Percentiles rank a stretch among this genome's conserved stretches.
phyloP scores from a whole-genome alignment of 2,113 vertebrate genomes.

The Megaceryle maxima region DNA sequence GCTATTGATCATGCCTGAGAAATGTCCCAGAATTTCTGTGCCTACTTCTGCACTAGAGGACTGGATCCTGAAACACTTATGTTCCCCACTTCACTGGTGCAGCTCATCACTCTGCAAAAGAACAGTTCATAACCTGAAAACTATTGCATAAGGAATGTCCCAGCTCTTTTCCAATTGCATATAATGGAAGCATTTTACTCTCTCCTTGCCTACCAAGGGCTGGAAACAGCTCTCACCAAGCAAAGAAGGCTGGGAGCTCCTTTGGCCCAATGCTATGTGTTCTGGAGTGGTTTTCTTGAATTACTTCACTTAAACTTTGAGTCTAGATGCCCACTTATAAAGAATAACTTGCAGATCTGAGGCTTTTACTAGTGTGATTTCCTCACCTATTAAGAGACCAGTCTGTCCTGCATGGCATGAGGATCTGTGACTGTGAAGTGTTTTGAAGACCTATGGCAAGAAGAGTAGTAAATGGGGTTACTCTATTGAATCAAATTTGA shows the following conservation, averaged over 20 bases:
- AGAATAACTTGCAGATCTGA: not conserved
- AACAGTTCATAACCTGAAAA: not conserved
- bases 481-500: not conserved
- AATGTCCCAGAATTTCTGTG: not conserved
- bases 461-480: not conserved
- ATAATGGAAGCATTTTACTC: not conserved
- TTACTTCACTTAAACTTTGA: not conserved
- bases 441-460: not conserved
- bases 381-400: not conserved
- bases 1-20: not conserved
- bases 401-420: not conserved
- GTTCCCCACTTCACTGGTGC: not conserved
- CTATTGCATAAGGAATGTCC: not conserved
- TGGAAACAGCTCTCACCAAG: not conserved
- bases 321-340: not conserved
- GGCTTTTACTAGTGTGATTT: not conserved
- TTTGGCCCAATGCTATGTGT: not conserved
- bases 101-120: not conserved
- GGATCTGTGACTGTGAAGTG: not conserved
- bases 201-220: not conserved
- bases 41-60: not conserved
- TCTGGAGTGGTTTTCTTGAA: not conserved
- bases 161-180: not conserved
- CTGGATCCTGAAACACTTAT: not conserved
- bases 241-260: not conserved